These are phyloP conservation scores for Neomorphus geoffroyi DNA, from an alignment of 2,797 vertebrate genomes.

Conservation along the genomic window DNA sequence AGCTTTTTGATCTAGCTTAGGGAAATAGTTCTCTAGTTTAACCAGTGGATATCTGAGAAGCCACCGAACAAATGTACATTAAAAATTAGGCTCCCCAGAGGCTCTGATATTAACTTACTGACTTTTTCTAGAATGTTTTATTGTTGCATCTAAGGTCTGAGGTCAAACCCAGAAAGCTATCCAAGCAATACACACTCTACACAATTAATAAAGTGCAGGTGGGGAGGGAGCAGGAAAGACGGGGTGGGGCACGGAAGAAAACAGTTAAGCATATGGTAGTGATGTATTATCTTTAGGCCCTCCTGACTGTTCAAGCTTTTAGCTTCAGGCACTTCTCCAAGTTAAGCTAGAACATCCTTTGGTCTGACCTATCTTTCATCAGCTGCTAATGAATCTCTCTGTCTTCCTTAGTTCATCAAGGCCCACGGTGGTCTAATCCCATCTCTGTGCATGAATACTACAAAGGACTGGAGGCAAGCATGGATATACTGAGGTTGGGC, in stretches of 20 bases:
- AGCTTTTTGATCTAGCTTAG: neutral
- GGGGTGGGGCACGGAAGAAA: too few relatives aligned
- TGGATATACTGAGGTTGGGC: rapidly evolving
- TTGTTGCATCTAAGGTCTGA: neutral
- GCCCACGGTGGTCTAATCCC: neutral
- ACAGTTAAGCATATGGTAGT: neutral
- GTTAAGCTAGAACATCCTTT: neutral
- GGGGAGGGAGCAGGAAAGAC: too few relatives aligned
- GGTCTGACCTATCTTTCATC: neutral
- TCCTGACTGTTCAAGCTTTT: neutral
- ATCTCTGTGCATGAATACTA: neutral
- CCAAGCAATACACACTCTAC: neutral
- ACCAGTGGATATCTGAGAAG: neutral
- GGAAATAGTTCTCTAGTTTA: neutral
- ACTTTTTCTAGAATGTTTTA: neutral
- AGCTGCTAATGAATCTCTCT: neutral
- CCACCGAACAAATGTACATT: neutral
- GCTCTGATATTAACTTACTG: neutral
- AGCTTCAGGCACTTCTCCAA: neutral
- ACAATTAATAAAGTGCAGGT: neutral
- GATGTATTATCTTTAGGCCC: neutral
- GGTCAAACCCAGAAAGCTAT: neutral
- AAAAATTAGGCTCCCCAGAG: neutral
- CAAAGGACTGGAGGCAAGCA: neutral
- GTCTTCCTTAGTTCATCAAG: neutral